These are phyloP conservation scores for Colostygia pectinataria DNA, from an alignment of 2,888 invertebrate genomes.

Conservation along the genomic window DNA sequence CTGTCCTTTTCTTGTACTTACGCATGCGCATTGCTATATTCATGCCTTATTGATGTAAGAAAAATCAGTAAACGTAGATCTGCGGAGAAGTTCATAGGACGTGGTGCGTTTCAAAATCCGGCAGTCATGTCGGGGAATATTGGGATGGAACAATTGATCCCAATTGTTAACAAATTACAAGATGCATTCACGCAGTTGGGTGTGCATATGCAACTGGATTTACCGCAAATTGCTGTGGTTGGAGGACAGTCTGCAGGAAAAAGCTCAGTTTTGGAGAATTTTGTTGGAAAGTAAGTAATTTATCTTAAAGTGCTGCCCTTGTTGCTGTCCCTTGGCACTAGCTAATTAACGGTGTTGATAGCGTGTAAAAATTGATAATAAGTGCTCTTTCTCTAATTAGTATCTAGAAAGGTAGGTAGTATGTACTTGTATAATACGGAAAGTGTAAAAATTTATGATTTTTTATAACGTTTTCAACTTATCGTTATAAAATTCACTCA, in stretches of 20 bases:
- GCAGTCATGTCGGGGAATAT: constrained; percentile 87
- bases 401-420: no score
- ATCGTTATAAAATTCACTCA: no score
- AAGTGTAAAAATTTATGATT: no score
- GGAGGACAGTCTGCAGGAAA: constrained; percentile 99
- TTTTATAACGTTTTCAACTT: no score
- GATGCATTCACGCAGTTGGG: constrained; percentile 99
- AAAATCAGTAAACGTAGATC: constrained; percentile 77
- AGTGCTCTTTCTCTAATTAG: no score
- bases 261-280: constrained; percentile 99
- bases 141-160: constrained; percentile 99
- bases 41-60: constrained; percentile 74
- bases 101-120: constrained; percentile 67
- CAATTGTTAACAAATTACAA: constrained; percentile 99
- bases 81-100: constrained; percentile 75
- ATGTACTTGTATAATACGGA: no score
- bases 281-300: constrained; percentile 96
- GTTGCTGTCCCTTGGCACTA: background rate
- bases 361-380: no score
- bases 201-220: constrained; percentile 98
- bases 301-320: background rate
- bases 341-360: no score
- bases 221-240: constrained; percentile 99
- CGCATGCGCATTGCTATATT: constrained; percentile 64
- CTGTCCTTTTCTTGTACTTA: constrained; percentile 43